Conservation (phyloP, 1,140 invertebrate species). For the Pantala flavescens region DNA sequence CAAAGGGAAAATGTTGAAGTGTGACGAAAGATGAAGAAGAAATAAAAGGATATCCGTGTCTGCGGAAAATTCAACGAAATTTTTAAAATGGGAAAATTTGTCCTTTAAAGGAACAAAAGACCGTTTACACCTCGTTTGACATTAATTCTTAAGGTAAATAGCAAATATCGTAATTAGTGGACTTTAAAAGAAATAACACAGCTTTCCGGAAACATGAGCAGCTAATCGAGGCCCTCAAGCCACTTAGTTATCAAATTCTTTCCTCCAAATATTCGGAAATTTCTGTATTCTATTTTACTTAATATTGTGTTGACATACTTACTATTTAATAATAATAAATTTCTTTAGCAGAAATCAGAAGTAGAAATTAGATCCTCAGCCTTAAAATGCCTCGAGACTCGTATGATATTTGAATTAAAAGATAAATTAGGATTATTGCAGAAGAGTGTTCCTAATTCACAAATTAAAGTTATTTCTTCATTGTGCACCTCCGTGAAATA, state of each 20-base stretch:
- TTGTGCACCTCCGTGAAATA: too few species aligned
- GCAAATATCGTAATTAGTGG: background rate
- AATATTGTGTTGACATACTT: too few species aligned
- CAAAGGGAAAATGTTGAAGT: background rate
- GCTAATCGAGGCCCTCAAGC: background rate
- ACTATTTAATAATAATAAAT: too few species aligned
- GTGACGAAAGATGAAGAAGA: background rate
- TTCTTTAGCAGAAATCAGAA: too few species aligned
- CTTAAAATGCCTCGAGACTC: too few species aligned
- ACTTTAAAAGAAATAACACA: background rate
- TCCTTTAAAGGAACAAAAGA: background rate
- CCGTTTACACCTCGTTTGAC: constrained; percentile 1
- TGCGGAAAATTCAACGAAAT: background rate
- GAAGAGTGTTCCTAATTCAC: too few species aligned
- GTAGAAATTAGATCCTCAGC: too few species aligned
- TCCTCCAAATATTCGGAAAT: too few species aligned
- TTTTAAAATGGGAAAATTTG: background rate
- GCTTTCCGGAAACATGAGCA: background rate
- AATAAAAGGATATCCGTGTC: background rate
- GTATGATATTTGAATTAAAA: too few species aligned
- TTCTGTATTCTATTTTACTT: too few species aligned
- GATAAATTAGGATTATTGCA: too few species aligned
- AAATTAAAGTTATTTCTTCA: too few species aligned
- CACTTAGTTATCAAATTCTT: background rate
- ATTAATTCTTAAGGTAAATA: background rate